Evolutionary conservation across 2,888 invertebrate genomes (phyloP), one percentile per base, ranked within the genome.

Genomic region (Panopea generosa): DNA sequence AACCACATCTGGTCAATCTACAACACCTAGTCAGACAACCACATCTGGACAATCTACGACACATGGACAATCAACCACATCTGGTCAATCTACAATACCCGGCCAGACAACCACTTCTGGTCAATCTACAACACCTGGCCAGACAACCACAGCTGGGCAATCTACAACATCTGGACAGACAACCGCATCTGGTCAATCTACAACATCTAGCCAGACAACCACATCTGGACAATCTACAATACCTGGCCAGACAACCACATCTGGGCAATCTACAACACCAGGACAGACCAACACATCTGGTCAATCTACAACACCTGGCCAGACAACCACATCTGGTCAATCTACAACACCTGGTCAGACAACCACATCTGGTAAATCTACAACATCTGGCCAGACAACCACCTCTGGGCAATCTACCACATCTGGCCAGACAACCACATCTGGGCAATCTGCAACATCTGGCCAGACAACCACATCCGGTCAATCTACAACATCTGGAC

Each of bases 31-130:
- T n/a, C n/a, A n/a, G n/a, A 38, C 50, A 33, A n/a, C n/a, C n/a
- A 62, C 62, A 18, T n/a, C 52, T 2, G 29, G n/a, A n/a, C 22
- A 26, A 16, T 9, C 61, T n/a, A 24, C 29, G 24, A 49, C 49
- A 2, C 22, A 20, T 20, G 50, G 18, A 16, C 7, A 18, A 14
- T 27, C 50, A 50, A 50, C 50, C 1, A 22, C 50, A 20, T 3
- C 18, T 20, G 22, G 3, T 11, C 50, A 50, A 50, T 11, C 18
- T n/a, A 50, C 50, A 50, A 50, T 11, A 2, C 20, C 22, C 6
- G 33, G 33, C 11, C 33, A 33, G 11, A 7, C 33, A 33, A 33
- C 33, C 4, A 33, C 33, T 33, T n/a, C n/a, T n/a, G 33, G 11
- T 33, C 33, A 33, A 33, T 47, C 47, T 11, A 52, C 50, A 33